Evolutionary conservation across 37 sponge, comb jelly and placozoan genomes (phyloP), one percentile per base, ranked within the genome.

Genomic region (Aphrocallistes beatrix): DNA sequence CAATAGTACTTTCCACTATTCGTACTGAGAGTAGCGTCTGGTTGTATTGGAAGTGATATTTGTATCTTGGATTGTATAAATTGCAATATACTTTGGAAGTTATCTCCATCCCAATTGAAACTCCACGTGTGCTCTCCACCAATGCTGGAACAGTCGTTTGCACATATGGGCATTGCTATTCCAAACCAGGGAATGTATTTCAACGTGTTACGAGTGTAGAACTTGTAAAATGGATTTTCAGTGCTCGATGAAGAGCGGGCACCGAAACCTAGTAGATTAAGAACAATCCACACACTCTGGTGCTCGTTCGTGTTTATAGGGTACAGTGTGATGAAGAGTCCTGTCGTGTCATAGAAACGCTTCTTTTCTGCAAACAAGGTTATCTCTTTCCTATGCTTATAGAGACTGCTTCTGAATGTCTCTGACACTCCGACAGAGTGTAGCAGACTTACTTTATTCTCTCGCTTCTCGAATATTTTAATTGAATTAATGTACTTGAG

Each of bases 141-240:
- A 28, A 60, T 60, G 75, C 75, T 60, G 13, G 6, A 13, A 42
- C 45, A 42, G n/a, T 3, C 3, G 3, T 21, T 60, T 13, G 75
- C 75, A 6, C 75, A 19, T 3, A 30, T 60, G n/a, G 75, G 75
- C 75, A 60, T 32, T 60, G 17, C 75, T 60, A 60, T 60, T 60
- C 75, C 75, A 30, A 60, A 60, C 75, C 75, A 60, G 8, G 75
- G 75, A 28, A 60, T 60, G n/a, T 60, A 60, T 60, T 60, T 60
- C n/a, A 60, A 60, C 1, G 75, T 60, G 21, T 60, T 60, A 8
- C 8, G 10, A 60, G 28, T 25, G 34, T 60, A 60, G n/a, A 60
- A 60, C 75, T 13, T 60, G 75, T 60, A 60, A 28, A 60, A 60
- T 42, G 6, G 10, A 13, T 42, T 42, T 6, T 42, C 45, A 60